A percentile compares a stretch with the other conserved stretches of the same genome.
Conservation (phyloP, 2,113 vertebrate species). For the Monarcha castaneiventris region DNA sequence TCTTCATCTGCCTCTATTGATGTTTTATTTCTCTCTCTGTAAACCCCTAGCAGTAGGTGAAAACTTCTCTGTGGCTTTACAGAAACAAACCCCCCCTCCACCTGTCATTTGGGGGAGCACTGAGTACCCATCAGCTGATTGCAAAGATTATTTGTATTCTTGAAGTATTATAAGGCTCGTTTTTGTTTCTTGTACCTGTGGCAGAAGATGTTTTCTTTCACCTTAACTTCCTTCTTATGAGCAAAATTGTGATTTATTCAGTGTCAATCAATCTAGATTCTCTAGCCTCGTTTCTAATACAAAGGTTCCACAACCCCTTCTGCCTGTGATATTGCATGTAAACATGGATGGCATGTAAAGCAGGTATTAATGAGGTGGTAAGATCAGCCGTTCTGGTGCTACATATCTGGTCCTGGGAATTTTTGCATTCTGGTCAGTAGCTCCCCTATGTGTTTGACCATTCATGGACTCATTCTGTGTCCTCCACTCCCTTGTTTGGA, state of each 20-base stretch:
- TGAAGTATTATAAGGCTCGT: background rate
- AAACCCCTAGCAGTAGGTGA: background rate
- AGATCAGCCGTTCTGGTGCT: background rate
- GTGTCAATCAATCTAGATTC: conserved; percentile 5
- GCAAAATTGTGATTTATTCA: conserved; percentile 27
- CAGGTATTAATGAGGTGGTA: background rate
- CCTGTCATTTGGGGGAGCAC: background rate
- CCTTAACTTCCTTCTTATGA: background rate
- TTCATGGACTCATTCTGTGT: background rate
- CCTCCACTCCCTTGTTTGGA: background rate
- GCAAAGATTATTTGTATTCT: background rate
- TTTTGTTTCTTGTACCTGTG: background rate
- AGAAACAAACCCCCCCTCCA: background rate
- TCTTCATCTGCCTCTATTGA: background rate
- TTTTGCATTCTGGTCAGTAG: background rate
- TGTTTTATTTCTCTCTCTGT: background rate
- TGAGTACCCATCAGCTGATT: background rate
- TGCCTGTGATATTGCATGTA: background rate
- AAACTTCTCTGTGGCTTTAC: background rate
- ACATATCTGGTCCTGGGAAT: background rate
- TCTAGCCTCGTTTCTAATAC: background rate
- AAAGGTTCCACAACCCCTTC: background rate
- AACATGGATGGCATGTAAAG: background rate
- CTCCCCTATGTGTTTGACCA: accelerated
- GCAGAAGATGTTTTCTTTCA: background rate